Evolutionary conservation across 2,888 invertebrate genomes (phyloP), one percentile per base, ranked within the genome.

Genomic region (Chloromyia formosa): DNA sequence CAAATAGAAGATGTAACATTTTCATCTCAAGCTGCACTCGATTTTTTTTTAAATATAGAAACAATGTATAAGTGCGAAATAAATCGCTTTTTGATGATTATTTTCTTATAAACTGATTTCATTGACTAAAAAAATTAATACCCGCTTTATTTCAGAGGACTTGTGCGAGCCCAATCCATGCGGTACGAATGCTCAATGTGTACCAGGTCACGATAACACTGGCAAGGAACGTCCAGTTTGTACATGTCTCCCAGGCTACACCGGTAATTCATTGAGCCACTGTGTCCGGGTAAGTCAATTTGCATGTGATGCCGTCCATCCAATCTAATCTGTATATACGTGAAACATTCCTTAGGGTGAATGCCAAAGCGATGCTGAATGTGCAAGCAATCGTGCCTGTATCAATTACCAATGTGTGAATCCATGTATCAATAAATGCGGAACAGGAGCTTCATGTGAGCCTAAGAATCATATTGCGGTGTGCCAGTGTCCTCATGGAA

Each of bases 121-220:
- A n/a, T n/a, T n/a, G n/a, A n/a, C n/a, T n/a, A n/a, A n/a, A n/a
- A n/a, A n/a, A n/a, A n/a, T n/a, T n/a, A n/a, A n/a, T n/a, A n/a
- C n/a, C n/a, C n/a, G n/a, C n/a, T 16, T 7, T 40, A 35, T 77
- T 82, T 1, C 80, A 93, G 94, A 89, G 82, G 95, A 95, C 81
- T 88, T 95, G 2, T 95, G 95, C 82, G 89, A 90, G 78, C 95
- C 94, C 0, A 95, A 94, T 86, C 95, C 94, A n/a, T 95, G 95
- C 79, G 95, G 95, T 54, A 86, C 86, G 14, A 85, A 85, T 77
- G 84, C 85, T 62, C 81, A 84, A 76, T 95, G 95, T 81, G 90
- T 91, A 18, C 94, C 95, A 0, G 95, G 95, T 1, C 91, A 92
- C 82, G 95, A 95, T 83, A 91, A 91, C 76, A 90, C 91, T 5